Conservation (phyloP, 1,140 invertebrate genomes). For the Pantala flavescens region DNA sequence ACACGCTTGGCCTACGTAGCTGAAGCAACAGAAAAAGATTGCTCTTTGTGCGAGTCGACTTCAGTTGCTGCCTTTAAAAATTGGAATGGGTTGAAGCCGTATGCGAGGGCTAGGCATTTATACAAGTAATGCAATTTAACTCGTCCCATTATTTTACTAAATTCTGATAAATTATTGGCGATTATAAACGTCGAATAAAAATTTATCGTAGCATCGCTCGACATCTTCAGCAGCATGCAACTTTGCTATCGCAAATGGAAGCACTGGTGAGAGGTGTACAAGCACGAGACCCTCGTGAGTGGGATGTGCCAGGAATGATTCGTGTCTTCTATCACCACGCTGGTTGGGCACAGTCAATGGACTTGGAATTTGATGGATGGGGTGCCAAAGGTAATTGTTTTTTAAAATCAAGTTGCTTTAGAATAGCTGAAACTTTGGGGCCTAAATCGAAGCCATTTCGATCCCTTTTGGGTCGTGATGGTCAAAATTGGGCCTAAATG, state of each 20-base stretch:
- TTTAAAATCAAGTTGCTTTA: too few relatives aligned
- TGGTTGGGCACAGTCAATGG: slow-evolving; percentile 39
- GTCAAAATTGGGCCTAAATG: too few relatives aligned
- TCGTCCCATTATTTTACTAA: neutral
- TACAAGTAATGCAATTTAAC: slow-evolving; percentile 34
- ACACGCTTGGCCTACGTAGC: neutral
- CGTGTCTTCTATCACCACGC: slow-evolving; percentile 39
- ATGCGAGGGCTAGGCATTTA: slow-evolving; percentile 35
- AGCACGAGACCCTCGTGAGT: slow-evolving; percentile 36
- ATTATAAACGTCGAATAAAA: too few relatives aligned
- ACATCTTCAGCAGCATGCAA: slow-evolving; percentile 40
- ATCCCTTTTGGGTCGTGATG: too few relatives aligned
- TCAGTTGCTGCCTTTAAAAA: slow-evolving; percentile 30
- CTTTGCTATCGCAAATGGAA: slow-evolving; percentile 36
- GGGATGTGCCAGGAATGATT: slow-evolving; percentile 35
- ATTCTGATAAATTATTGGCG: neutral
- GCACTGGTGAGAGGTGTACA: slow-evolving; percentile 33
- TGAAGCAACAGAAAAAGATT: neutral
- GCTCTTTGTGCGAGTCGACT: slow-evolving; percentile 26
- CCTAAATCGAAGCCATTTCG: too few relatives aligned
- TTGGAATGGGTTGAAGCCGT: slow-evolving; percentile 34
- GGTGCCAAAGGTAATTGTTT: slow-evolving; percentile 32
- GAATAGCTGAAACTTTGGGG: too few relatives aligned
- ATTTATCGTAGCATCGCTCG: slow-evolving; percentile 34
- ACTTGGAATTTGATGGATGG: slow-evolving; percentile 35